These are phyloP conservation scores for Vultur gryphus DNA, from an alignment of 2,797 vertebrate species.

Conservation along the genomic window DNA sequence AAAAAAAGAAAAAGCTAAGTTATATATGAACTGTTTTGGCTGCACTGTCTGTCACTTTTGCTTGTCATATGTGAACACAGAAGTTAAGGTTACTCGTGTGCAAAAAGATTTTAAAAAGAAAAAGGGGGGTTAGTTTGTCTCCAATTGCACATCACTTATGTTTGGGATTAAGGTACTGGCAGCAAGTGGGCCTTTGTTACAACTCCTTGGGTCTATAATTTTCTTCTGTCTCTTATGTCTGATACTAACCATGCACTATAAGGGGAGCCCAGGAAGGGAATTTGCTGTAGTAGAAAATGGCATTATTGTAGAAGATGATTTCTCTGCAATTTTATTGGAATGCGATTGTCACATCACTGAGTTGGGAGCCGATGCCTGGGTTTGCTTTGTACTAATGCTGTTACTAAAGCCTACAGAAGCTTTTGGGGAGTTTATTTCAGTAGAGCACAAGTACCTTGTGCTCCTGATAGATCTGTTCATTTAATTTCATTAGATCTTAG, in stretches of 20 bases:
- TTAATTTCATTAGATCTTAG: not conserved
- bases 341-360: not conserved
- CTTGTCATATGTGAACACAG: constrained; percentile 76
- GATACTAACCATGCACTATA: constrained; percentile 34
- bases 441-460: not conserved
- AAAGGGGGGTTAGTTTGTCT: constrained; percentile 67
- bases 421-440: not conserved
- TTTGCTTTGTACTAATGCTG: not conserved
- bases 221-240: constrained; percentile 39
- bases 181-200: constrained; percentile 53
- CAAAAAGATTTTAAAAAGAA: constrained; percentile 71
- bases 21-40: constrained; percentile 78
- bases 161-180: constrained; percentile 64
- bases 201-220: constrained; percentile 28
- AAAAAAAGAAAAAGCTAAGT: constrained; percentile 65
- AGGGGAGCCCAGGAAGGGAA: constrained; percentile 19
- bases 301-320: not conserved
- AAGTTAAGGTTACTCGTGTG: constrained; percentile 74
- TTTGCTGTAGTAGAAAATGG: not conserved
- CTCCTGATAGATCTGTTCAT: not conserved
- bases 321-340: not conserved
- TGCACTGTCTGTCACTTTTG: constrained; percentile 83
- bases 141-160: constrained; percentile 66
- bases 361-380: not conserved
- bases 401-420: not conserved